Evolutionary conservation across 1,140 invertebrate genomes (phyloP), one percentile per base, ranked within the genome.

Genomic region (Ruditapes philippinarum): DNA sequence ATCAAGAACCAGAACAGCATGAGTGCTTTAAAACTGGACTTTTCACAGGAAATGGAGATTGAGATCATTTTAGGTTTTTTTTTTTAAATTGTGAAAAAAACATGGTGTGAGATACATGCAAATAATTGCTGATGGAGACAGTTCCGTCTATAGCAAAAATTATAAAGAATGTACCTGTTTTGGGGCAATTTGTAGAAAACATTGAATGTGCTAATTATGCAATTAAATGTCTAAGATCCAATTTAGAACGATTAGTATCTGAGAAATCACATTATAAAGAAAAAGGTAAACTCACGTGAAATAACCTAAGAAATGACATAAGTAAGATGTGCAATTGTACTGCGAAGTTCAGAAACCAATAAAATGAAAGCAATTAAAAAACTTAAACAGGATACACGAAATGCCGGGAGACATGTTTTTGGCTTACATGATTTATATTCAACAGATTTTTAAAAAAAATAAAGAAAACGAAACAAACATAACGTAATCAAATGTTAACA

Each of bases 81-180:
- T 96, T 91, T 89, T 92, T 49, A n/a, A 74, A 11, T 95, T 94
- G 95, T 40, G 96, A 95, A 7, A 87, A 93, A 73, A 93, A 92
- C 91, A 96, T 92, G 92, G 93, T 7, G 14, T 96, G 5, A 95
- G 95, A 51, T 96, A 96, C 85, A 91, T 85, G 65, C 2, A 79
- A 22, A 42, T 96, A 0, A 95, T 96, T 81, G 95, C 90, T 3
- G 96, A 96, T 92, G 95, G 96, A 12, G 96, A 96, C 89, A 95
- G 94, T 33, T 95, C 91, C 68, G 95, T 95, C 4, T 95, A 94
- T 74, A 80, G 89, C 11, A 92, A 89, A 87, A 94, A 94, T 96
- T 33, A 7, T 86, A 33, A 85, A 95, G 74, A 74, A 70, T 42
- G 89, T 91, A 33, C 91, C 93, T 0, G 95, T 95, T 76, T 78